Evolutionary conservation across 1,140 invertebrate species (phyloP).

Genomic region (Lerema accius): DNA sequence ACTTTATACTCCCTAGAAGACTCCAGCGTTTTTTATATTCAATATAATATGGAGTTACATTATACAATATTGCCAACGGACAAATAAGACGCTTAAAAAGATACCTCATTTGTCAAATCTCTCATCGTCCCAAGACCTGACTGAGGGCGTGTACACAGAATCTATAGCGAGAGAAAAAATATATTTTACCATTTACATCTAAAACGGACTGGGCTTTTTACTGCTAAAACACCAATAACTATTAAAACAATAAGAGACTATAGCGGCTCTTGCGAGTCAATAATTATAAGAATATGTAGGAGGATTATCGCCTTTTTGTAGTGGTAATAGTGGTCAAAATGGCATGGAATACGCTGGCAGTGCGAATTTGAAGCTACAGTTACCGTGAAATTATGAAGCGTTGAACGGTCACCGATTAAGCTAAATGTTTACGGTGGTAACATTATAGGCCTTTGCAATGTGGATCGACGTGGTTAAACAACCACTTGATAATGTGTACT

Average conservation of each 20-base stretch:
- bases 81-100: too few species aligned
- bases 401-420: constrained; percentile 10
- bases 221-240: neutral
- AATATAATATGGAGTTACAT: too few species aligned
- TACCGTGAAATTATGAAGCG: constrained; percentile 7
- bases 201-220: too few species aligned
- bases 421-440: constrained; percentile 13
- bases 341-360: neutral
- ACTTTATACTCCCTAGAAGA: too few species aligned
- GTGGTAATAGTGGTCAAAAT: neutral
- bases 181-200: too few species aligned
- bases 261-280: neutral
- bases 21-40: too few species aligned
- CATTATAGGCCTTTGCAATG: neutral
- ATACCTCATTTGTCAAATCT: too few species aligned
- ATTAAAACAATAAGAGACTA: neutral
- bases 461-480: neutral
- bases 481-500: neutral
- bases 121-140: too few species aligned
- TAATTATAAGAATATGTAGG: neutral
- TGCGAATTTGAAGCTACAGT: constrained; percentile 3
- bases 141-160: too few species aligned
- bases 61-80: too few species aligned
- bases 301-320: neutral
- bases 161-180: too few species aligned